Evolutionary conservation across 2,113 vertebrate genomes (phyloP), one percentile per base, ranked within the genome.

Genomic region (Ranitomeya variabilis): DNA sequence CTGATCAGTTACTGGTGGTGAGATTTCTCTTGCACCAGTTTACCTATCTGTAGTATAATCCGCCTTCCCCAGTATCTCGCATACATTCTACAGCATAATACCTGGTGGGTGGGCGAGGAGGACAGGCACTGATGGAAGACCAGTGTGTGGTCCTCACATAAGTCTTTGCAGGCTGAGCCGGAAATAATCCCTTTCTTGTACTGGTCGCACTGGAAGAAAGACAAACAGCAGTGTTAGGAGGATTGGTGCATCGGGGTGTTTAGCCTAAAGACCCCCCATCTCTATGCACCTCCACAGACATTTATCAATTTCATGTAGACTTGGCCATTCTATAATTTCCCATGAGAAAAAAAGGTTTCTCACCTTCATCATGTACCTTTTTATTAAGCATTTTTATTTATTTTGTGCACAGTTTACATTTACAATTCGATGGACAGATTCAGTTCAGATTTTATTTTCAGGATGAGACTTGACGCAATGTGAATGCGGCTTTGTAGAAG

Each of bases 181-280:
- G 98, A 96, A 91, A 99, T 98, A 21, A 99, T 96, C 3, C 98
- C 98, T 83, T 97, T 96, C 89, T 92, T 97, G 92, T 98, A 99
- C 94, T 99, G 97, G 90, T 99, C 97, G 8, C 98, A 99, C 98
- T 99, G 94, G 12, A 87, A 87, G 73, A 85, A 14, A 89, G 67
- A 81, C 69, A 6, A 2, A 71, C 23, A 13, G 3, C 6, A 74
- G 31, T 8, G 71, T 74, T 45, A 74, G 31, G 18, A 6, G 71
- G 1, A 13, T 71, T 26, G 11, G 5, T 31, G 12, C 23, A 4
- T 11, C 23, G 11, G 4, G 9, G 7, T 23, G 12, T 15, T 15
- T 16, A 13, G 16, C 18, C 62, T 7, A 19, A 64, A 19, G 12
- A 4, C 14, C 11, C 1, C 21, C 21, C 64, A 21, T 7, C 19